Conservation (phyloP, 2,113 vertebrate species). For the Suncus etruscus region DNA sequence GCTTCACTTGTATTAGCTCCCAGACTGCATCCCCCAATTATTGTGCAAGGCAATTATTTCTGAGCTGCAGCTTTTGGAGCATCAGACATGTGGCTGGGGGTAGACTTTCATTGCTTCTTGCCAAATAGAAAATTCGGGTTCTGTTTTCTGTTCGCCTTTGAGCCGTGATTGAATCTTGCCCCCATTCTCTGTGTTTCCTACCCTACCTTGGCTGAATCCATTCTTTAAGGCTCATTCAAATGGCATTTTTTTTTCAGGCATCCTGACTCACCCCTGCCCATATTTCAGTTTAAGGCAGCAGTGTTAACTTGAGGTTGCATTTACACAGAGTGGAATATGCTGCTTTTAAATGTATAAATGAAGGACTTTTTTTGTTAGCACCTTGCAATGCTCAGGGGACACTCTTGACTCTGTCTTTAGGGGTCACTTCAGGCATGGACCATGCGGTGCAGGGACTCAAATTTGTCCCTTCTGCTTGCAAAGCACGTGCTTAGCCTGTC, state of each 20-base stretch:
- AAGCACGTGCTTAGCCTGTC: no score
- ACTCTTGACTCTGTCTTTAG: no score
- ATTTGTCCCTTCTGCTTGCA: no score
- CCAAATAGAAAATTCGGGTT: conserved; percentile 73
- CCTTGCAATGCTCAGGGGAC: no score
- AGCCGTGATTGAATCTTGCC: conserved; percentile 26
- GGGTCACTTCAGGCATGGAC: no score
- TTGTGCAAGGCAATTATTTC: conserved; percentile 86
- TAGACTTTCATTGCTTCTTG: conserved; percentile 74
- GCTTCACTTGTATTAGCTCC: conserved; percentile 83
- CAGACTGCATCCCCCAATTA: conserved; percentile 87
- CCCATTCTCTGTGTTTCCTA: not conserved
- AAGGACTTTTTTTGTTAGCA: not conserved
- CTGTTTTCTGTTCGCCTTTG: not conserved
- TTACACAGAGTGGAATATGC: not conserved
- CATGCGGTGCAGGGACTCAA: no score
- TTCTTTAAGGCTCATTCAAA: not conserved
- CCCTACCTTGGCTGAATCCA: not conserved
- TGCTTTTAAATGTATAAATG: not conserved
- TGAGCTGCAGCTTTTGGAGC: conserved; percentile 83
- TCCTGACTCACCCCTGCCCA: fast-evolving
- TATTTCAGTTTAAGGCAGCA: not conserved
- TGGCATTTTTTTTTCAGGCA: not conserved
- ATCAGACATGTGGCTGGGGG: conserved; percentile 74
- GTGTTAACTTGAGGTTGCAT: not conserved